Evolutionary conservation across 2,888 invertebrate genomes (phyloP), one percentile per base, ranked within the genome.

Genomic region (Pycnomerus fuliginosus): DNA sequence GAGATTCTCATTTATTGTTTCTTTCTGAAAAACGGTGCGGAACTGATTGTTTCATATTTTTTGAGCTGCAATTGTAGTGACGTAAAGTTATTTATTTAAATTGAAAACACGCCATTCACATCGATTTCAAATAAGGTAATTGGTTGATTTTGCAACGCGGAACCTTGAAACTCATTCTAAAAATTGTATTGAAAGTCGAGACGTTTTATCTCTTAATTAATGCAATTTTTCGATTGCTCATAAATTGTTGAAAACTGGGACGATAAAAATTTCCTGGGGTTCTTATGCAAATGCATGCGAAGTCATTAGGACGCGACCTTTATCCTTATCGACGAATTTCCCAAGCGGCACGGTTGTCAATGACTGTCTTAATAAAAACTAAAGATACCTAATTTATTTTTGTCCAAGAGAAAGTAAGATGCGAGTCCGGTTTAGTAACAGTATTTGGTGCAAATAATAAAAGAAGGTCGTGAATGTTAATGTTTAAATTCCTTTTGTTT

Each of bases 401-500:
- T 17, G 37, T 7, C 27, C 34, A 43, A 48, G 43, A 48, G 48
- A 48, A 48, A 48, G 48, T 48, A 20, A 44, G 35, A 38, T 42
- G 42, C 27, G 27, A 43, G 20, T 48, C 39, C 43, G 43, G 35
- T 43, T 43, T 43, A 39, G 35, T 48, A 43, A 35, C 34, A 16
- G 13, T 27, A 43, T 39, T 35, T 23, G 25, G 35, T 43, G 38
- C 39, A 46, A 46, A 42, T 46, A 46, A 42, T 39, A 28, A 47
- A 47, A 43, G 30, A 47, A 47, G 47, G 47, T 47, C 41, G 27
- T 8, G 23, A 38, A 31, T 41, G 36, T 35, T 46, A 27, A 37
- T 16, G 16, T 25, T 17, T 15, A 35, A 35, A 30, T 41, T 38
- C 38, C 25, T 30, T 33, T 45, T 34, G 35, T 46, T 73, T 17